Conservation (phyloP, 2,113 vertebrate genomes). For the Sigmodon hispidus region DNA sequence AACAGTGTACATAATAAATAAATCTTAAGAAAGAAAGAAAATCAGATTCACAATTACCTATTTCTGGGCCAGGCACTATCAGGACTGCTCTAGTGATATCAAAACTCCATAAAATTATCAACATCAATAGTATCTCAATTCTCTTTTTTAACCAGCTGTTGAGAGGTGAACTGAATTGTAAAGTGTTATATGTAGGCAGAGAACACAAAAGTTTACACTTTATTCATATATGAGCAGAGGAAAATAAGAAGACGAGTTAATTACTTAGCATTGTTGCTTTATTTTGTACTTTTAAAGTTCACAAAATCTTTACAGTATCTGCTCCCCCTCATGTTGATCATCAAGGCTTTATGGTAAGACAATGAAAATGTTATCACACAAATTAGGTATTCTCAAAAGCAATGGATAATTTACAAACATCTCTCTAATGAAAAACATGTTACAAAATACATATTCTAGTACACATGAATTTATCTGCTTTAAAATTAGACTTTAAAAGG, state of each 20-base stretch:
- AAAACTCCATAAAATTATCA: neutral
- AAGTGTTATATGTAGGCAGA: neutral
- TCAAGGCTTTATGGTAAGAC: conserved; percentile 69
- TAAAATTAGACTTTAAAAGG: conserved; percentile 46
- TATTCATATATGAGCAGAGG: neutral
- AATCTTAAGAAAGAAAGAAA: no score
- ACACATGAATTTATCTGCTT: conserved; percentile 54
- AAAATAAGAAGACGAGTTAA: conserved; percentile 47
- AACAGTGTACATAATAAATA: no score
- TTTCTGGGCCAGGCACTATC: neutral
- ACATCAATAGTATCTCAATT: neutral
- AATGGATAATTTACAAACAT: conserved; percentile 61
- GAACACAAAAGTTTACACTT: conserved; percentile 17
- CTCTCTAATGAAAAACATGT: conserved; percentile 60
- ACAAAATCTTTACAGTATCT: conserved; percentile 69
- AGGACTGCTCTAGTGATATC: neutral
- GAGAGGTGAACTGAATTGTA: neutral
- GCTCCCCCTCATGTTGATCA: conserved; percentile 52
- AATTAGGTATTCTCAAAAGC: conserved; percentile 51
- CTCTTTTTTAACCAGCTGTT: neutral
- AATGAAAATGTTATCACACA: conserved; percentile 52
- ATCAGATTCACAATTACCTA: neutral
- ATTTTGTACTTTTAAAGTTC: conserved; percentile 73
- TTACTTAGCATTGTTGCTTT: conserved; percentile 70
- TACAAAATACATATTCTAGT: conserved; percentile 60